These are phyloP conservation scores for Thunnus maccoyii DNA, from an alignment of 2,113 vertebrate genomes.

Conservation along the genomic window DNA sequence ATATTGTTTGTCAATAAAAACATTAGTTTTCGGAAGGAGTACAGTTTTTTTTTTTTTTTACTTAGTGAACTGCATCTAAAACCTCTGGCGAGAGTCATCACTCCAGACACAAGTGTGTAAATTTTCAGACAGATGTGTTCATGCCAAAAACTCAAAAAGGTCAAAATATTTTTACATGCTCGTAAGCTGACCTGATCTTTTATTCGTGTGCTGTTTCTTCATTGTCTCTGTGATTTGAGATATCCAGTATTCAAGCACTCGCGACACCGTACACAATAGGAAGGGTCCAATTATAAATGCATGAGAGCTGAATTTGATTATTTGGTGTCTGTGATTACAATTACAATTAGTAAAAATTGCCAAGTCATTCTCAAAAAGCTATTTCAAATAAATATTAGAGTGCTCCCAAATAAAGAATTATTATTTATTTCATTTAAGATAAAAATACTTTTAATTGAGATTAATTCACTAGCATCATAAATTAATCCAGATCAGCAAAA, in stretches of 20 bases:
- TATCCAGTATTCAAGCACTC: background rate
- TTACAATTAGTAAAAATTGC: background rate
- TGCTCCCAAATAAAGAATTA: background rate
- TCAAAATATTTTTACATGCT: conserved; percentile 9
- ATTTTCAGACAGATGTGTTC: conserved; percentile 14
- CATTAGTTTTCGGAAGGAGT: background rate
- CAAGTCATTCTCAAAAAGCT: background rate
- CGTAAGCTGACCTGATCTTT: conserved; percentile 7
- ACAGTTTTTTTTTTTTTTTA: background rate
- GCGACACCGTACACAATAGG: conserved; percentile 20
- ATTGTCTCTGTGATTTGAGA: conserved; percentile 25
- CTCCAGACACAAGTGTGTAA: conserved; percentile 19
- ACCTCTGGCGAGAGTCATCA: conserved; percentile 29
- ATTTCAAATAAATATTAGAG: background rate
- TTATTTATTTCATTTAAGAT: background rate
- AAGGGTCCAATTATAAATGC: conserved; percentile 64
- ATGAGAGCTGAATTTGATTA: conserved; percentile 30
- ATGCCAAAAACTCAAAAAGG: conserved; percentile 12
- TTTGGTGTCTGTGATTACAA: background rate
- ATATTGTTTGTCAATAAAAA: conserved; percentile 6
- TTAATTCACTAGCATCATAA: background rate
- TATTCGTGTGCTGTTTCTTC: background rate
- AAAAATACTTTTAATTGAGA: background rate
- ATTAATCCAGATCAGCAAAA: background rate
- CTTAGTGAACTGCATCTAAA: conserved; percentile 8